Evolutionary conservation across 2,888 invertebrate species (phyloP).

Genomic region (Elmis aenea): DNA sequence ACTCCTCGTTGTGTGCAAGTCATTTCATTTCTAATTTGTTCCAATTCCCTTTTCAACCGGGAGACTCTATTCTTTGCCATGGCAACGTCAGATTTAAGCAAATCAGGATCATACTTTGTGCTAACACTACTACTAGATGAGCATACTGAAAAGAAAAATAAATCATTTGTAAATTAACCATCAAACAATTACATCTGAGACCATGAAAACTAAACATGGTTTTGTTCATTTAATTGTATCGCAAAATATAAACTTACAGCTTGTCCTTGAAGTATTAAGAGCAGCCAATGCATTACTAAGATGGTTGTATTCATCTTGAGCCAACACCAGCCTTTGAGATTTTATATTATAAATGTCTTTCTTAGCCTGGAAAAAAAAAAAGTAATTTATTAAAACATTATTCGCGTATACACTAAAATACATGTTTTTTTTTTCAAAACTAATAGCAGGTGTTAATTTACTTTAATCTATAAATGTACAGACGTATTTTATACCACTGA

Average conservation of each 20-base stretch:
- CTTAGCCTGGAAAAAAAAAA: conserved; percentile 70
- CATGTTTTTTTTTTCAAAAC: no score
- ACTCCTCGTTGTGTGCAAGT: conserved; percentile 88
- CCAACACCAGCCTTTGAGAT: conserved; percentile 86
- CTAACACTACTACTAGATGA: conserved; percentile 83
- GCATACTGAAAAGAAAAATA: conserved; percentile 60
- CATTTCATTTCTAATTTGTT: conserved; percentile 88
- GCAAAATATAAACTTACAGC: conserved; percentile 64
- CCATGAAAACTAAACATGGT: conserved; percentile 13
- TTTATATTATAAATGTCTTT: conserved; percentile 95
- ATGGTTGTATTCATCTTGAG: conserved; percentile 94
- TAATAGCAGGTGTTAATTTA: no score
- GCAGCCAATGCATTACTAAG: conserved; percentile 80
- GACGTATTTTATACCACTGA: no score
- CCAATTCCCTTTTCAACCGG: conserved; percentile 80
- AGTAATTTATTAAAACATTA: conserved; percentile 5
- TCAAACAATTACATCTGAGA: no score
- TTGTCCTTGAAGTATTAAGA: conserved; percentile 83
- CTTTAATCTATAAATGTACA: no score
- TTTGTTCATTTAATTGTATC: conserved; percentile 4
- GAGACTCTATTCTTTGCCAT: conserved; percentile 85
- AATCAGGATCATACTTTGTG: conserved; percentile 91
- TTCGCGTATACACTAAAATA: no score
- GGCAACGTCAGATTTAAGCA: conserved; percentile 86
- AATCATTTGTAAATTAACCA: no score